These are phyloP conservation scores for Centrocercus urophasianus DNA, from an alignment of 2,113 vertebrate species.

Conservation along the genomic window DNA sequence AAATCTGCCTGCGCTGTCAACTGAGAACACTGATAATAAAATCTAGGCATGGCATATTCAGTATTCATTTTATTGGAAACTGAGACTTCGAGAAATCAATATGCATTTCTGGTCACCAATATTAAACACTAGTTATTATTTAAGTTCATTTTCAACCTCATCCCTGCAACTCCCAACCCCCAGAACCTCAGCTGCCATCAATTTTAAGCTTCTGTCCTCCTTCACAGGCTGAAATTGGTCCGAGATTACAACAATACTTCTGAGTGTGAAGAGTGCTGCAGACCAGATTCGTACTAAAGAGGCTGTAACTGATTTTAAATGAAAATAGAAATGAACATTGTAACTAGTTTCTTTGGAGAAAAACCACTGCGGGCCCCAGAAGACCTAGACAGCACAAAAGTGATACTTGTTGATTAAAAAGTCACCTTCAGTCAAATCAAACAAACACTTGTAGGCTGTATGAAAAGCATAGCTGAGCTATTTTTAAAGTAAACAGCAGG, in stretches of 20 bases:
- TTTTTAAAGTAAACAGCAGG: slow-evolving; percentile 21
- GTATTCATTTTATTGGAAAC: background rate
- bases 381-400: background rate
- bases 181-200: background rate
- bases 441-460: background rate
- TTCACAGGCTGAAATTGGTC: background rate
- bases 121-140: background rate
- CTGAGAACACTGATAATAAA: background rate
- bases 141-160: background rate
- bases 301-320: background rate
- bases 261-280: background rate
- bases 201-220: background rate
- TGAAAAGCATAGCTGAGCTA: background rate
- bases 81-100: background rate
- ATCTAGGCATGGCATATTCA: background rate
- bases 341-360: background rate
- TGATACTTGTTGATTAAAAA: background rate
- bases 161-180: background rate
- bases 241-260: rapidly evolving
- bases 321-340: background rate
- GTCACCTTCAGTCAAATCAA: background rate
- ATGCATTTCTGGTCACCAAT: background rate
- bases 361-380: background rate
- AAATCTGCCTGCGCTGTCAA: background rate
- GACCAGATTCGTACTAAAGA: background rate